Evolutionary conservation across 2,113 vertebrate species (phyloP).

Genomic region (Nothoprocta pentlandii): DNA sequence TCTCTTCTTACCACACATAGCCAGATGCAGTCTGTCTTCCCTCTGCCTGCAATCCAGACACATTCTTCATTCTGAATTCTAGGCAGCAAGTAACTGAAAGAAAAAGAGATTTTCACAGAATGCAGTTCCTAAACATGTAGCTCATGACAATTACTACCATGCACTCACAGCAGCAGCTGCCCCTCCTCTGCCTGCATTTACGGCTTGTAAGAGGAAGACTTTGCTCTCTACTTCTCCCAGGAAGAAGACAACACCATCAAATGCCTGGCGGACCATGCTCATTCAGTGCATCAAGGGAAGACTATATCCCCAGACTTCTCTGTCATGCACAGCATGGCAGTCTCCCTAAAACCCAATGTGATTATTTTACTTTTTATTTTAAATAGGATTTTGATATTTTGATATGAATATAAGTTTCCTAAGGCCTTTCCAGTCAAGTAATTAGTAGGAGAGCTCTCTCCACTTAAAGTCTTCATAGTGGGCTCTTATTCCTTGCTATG

Average conservation of each 20-base stretch:
- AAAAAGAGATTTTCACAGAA: neutral
- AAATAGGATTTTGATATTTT: conserved; percentile 57
- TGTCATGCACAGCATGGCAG: neutral
- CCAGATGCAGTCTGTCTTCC: neutral
- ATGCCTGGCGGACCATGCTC: neutral
- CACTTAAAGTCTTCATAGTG: conserved; percentile 41
- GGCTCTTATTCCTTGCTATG: conserved; percentile 56
- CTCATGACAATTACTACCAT: neutral
- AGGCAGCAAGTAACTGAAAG: neutral
- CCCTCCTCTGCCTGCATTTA: neutral
- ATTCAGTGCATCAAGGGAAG: neutral
- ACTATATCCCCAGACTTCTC: neutral
- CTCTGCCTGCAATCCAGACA: neutral
- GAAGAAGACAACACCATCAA: neutral
- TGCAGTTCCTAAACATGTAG: fast-evolving
- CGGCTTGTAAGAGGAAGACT: neutral
- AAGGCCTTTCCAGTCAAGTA: conserved; percentile 1
- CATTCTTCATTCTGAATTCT: neutral
- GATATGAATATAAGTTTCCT: neutral
- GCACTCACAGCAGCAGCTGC: neutral
- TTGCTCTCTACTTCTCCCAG: neutral
- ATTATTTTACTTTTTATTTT: conserved; percentile 39
- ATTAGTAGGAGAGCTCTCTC: conserved; percentile 6
- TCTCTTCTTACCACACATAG: neutral
- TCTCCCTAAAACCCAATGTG: neutral